Conservation (phyloP, 2,888 invertebrate species). For the Auanema sp. region DNA sequence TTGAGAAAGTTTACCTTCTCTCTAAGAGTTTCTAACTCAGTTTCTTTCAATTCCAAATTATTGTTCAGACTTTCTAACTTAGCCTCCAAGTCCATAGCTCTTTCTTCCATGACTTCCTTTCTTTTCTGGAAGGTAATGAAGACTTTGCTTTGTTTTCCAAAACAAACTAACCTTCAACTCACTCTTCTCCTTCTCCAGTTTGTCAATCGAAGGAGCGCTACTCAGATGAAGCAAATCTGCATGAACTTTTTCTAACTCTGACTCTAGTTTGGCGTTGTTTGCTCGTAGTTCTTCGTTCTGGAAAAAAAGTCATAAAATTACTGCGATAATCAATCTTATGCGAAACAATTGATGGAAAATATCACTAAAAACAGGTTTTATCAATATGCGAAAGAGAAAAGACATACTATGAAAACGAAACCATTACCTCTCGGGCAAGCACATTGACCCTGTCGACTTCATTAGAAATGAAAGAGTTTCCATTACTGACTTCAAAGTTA, state of each 20-base stretch:
- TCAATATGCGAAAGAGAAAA: background rate
- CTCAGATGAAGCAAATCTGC: slow-evolving; percentile 5
- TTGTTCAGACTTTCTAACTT: slow-evolving; percentile 1
- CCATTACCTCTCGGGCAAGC: slow-evolving; percentile 1
- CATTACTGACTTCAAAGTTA: background rate
- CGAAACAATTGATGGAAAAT: background rate
- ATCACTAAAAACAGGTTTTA: slow-evolving; percentile 3
- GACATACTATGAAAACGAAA: background rate
- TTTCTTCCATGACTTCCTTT: slow-evolving; percentile 11
- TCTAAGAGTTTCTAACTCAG: slow-evolving; percentile 4
- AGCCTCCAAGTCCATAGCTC: slow-evolving; percentile 12
- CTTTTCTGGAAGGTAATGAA: slow-evolving; percentile 9
- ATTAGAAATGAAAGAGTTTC: background rate
- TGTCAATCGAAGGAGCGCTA: slow-evolving; percentile 1
- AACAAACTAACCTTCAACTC: slow-evolving; percentile 13
- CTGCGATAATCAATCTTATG: background rate
- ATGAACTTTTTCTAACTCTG: slow-evolving; percentile 8
- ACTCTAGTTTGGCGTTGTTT: slow-evolving; percentile 8
- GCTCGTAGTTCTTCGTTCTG: slow-evolving; percentile 11
- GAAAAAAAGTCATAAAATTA: background rate
- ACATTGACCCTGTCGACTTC: background rate
- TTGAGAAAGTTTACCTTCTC: slow-evolving; percentile 1
- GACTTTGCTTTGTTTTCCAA: background rate
- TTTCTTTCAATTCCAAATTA: slow-evolving; percentile 11
- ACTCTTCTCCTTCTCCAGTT: slow-evolving; percentile 12